A percentile compares a stretch with the other conserved stretches of the same genome.
These are phyloP conservation scores for Malurus cyaneus DNA, from an alignment of 2,113 vertebrate genomes.

Conservation along the genomic window DNA sequence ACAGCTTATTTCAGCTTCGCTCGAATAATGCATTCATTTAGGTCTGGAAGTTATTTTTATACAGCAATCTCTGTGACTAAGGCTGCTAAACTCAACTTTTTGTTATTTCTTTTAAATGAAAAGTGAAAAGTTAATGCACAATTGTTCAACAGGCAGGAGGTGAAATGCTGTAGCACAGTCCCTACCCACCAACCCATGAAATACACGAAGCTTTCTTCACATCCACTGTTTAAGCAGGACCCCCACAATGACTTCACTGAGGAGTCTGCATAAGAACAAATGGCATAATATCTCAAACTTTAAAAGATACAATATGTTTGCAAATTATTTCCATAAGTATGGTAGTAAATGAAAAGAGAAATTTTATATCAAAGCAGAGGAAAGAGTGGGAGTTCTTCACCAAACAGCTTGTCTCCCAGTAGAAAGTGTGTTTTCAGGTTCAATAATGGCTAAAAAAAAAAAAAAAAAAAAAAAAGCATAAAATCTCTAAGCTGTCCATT, in stretches of 20 bases:
- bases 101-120: not conserved
- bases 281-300: constrained; percentile 25
- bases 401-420: constrained; percentile 22
- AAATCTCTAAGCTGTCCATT: not conserved
- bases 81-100: not conserved
- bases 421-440: constrained; percentile 37
- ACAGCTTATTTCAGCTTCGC: not conserved
- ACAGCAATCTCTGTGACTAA: not conserved
- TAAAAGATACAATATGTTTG: constrained; percentile 54
- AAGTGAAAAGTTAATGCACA: not conserved
- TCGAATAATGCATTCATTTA: not conserved
- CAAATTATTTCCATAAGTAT: constrained; percentile 62
- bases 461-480: not conserved
- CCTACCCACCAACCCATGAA: not conserved
- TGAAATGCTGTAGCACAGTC: not conserved
- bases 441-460: not conserved
- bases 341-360: not conserved
- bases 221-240: constrained; percentile 29
- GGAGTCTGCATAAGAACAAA: constrained; percentile 23
- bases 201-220: constrained; percentile 34
- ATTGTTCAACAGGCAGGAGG: not conserved
- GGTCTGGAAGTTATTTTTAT: not conserved
- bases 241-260: constrained; percentile 36
- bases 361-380: constrained; percentile 44
- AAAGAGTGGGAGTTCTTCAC: constrained; percentile 51